Evolutionary conservation across 2,888 invertebrate species (phyloP), one percentile per base, ranked within the genome.

Genomic region (Tinea semifulvella): DNA sequence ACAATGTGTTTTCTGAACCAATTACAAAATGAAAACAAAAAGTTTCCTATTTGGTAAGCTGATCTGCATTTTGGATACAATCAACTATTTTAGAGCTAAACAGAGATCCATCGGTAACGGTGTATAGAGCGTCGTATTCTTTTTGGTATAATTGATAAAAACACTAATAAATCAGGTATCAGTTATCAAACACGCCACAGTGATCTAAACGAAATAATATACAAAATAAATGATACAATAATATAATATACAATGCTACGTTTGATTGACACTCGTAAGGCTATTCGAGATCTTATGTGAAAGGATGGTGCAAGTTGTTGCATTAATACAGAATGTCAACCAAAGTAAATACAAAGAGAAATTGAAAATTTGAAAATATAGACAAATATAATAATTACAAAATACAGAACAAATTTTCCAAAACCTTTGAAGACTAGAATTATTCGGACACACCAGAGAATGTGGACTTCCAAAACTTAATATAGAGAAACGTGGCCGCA

Each of bases 51-150:
- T 74, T 73, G 77, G 75, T 76, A 65, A 68, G 64, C 65, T 63
- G 58, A 64, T 60, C 63, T 60, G 60, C 57, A 56, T 52, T 56
- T 27, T 26, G 27, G 8, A 31, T 7, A 42, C 25, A 42, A 20
- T 42, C 26, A 63, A 66, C 63, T 65, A 66, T 63, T 31, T 59
- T 61, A 68, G 65, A 61, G 65, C 68, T 71, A 65, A 44, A 65
- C 65, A 72, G 79, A 80, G 79, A 80, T 80, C 79, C 76, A 75
- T 77, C 79, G 79, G 77, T 80, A 80, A 79, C 79, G 63, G 73
- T 65, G 60, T 67, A 72, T 20, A 70, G 69, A 76, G 74, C 75
- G 66, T 74, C 71, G 64, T 73, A 61, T 50, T 67, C 72, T 66
- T 76, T 79, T 79, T 76, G 79, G 76, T 77, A 77, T 77, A 75